Conservation (phyloP, 2,113 vertebrate genomes). For the Microcebus jonahi region DNA sequence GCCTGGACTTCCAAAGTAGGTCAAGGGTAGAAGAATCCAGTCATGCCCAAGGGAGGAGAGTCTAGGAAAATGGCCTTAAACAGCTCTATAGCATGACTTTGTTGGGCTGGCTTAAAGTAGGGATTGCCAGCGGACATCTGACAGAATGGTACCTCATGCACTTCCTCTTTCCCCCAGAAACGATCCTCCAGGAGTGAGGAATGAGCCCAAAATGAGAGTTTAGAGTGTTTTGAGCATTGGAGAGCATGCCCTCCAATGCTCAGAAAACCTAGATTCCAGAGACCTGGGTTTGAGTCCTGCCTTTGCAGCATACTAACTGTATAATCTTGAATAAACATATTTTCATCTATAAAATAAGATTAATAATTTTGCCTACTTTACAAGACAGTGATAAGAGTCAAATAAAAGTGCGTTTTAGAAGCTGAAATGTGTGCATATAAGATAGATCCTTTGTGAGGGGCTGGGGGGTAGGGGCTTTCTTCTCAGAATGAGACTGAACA, state of each 20-base stretch:
- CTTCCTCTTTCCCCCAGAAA: not conserved
- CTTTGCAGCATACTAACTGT: not conserved
- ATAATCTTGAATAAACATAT: constrained; percentile 18
- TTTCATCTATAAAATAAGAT: constrained; percentile 46
- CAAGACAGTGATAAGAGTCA: not conserved
- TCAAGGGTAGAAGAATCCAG: constrained; percentile 15
- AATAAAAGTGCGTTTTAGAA: constrained; percentile 2
- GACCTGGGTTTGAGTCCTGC: not conserved
- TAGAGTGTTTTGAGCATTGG: not conserved
- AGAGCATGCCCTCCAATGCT: not conserved
- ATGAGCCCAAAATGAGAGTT: not conserved
- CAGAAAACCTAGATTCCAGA: constrained; percentile 9
- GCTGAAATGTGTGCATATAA: not conserved
- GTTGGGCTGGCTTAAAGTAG: not conserved
- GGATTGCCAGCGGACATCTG: not conserved
- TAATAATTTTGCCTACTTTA: constrained; percentile 8
- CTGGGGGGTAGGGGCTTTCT: not conserved
- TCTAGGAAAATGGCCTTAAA: not conserved
- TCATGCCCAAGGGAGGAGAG: not conserved
- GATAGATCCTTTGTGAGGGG: not conserved
- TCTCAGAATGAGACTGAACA: not conserved
- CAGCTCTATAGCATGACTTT: not conserved
- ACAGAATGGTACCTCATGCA: not conserved
- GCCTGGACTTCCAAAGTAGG: not conserved
- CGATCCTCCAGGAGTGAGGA: not conserved